phyloP scores from a whole-genome alignment of 2,113 vertebrate species.

The Rynchops niger region DNA sequence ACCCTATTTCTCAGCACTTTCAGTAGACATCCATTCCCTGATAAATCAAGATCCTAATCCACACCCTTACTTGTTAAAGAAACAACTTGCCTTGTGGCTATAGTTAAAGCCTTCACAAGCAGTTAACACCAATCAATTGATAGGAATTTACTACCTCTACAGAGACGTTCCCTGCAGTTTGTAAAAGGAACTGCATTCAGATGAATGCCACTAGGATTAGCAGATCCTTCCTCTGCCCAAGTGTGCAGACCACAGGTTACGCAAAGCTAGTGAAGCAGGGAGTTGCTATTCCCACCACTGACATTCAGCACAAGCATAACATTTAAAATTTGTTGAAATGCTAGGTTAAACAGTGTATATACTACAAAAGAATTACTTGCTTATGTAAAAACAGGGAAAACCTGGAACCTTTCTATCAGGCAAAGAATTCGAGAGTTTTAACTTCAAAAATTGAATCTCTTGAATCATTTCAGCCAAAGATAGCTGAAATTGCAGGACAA shows the following conservation, averaged over 20 bases:
- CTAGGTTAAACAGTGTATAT: neutral
- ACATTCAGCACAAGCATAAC: neutral
- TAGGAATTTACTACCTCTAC: neutral
- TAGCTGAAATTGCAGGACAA: neutral
- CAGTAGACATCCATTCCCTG: neutral
- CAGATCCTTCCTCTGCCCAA: neutral
- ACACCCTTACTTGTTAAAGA: neutral
- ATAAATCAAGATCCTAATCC: neutral
- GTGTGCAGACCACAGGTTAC: neutral
- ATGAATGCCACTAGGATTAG: neutral
- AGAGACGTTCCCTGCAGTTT: neutral
- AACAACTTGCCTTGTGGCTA: neutral
- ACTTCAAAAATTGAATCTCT: neutral
- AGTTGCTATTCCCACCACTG: neutral
- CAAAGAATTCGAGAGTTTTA: neutral
- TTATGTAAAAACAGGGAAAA: neutral
- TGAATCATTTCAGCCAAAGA: constrained; percentile 19
- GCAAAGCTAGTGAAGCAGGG: neutral
- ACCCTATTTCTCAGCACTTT: neutral
- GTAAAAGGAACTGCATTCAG: neutral
- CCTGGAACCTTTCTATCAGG: neutral
- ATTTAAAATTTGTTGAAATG: neutral
- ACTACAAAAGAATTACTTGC: neutral
- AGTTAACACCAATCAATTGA: neutral
- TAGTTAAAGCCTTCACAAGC: neutral